Evolutionary conservation across 2,797 vertebrate genomes (phyloP).

Genomic region (Thaleichthys pacificus): DNA sequence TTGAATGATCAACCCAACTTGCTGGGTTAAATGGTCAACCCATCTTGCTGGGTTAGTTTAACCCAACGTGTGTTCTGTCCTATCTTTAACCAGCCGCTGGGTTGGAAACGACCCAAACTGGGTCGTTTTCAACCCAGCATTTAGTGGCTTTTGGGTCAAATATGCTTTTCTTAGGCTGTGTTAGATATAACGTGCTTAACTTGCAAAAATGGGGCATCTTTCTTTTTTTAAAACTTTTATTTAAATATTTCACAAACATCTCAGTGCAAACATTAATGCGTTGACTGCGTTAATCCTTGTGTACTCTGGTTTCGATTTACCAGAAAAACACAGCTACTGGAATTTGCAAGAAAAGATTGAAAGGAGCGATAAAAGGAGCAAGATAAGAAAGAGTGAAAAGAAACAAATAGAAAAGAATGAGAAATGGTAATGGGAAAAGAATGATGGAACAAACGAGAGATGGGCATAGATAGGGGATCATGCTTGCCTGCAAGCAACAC

Average conservation of each 20-base stretch:
- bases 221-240: not conserved
- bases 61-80: no score
- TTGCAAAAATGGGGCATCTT: not conserved
- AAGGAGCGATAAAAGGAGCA: no score
- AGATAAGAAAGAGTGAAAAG: not conserved
- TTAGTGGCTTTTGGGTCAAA: no score
- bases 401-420: not conserved
- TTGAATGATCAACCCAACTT: no score
- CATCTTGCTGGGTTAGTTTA: no score
- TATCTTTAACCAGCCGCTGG: no score
- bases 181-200: no score
- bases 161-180: no score
- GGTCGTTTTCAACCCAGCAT: no score
- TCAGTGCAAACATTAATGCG: not conserved
- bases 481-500: constrained; percentile 21
- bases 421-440: not conserved
- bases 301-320: not conserved
- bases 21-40: no score
- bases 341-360: not conserved
- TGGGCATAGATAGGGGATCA: no score
- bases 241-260: not conserved
- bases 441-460: not conserved
- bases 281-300: not conserved
- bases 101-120: no score
- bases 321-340: not conserved